Evolutionary conservation across 2,888 invertebrate genomes (phyloP), one percentile per base, ranked within the genome.

Genomic region (Lasius fuliginosus): DNA sequence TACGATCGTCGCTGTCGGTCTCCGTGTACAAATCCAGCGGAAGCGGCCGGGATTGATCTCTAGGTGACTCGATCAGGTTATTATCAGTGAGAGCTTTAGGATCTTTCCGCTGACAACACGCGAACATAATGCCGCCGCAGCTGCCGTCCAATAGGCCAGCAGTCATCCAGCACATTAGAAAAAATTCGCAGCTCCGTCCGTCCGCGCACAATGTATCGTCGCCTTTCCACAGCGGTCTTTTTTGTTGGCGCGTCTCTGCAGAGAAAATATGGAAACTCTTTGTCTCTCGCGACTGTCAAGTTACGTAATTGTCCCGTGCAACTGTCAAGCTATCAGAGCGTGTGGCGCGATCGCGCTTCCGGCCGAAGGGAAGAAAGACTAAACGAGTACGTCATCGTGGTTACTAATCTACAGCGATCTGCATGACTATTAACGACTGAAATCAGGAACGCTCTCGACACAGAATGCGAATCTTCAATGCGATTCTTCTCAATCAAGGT

Each of bases 101-200:
- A 82, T 94, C 92, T 90, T 93, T 92, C 95, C 98, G 97, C 94
- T 97, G 97, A 95, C 98, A 98, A 96, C 98, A 98, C 89, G 98
- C 98, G 94, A 97, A 97, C 91, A 98, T 96, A 89, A 98, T 96
- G 87, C 97, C 97, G 90, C 97, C 97, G 95, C 98, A 98, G 88
- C 98, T 97, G 89, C 98, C 98, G 93, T 98, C 98, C 93, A 98
- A 96, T 84, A 98, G 96, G 85, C 98, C 98, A 91, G 98, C 98
- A 85, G 97, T 96, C 96, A 98, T 97, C 98, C 98, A 98, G 95
- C 98, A 98, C 95, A 97, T 97, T 93, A 98, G 96, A 96, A 98
- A 98, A 96, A 98, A 98, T 95, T 98, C 98, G 95, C 98, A 98
- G 88, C 97, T 97, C 82, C 98, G 97, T 85, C 97, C 98, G 92